Conservation (phyloP, 2,797 vertebrate genomes). For the Sebastes diaconus region DNA sequence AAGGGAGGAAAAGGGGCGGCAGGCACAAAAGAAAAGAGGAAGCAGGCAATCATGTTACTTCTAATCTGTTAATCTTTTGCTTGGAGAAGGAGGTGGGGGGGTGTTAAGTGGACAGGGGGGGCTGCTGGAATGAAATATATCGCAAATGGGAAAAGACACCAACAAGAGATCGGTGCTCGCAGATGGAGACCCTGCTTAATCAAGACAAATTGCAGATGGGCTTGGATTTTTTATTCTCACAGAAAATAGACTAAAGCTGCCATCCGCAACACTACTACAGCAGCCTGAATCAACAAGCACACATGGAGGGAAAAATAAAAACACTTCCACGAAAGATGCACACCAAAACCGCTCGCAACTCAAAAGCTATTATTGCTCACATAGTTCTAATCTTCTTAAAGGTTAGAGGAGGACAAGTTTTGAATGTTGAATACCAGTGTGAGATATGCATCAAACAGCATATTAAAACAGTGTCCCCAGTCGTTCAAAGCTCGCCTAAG, state of each 20-base stretch:
- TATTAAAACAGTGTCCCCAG: constrained; percentile 43
- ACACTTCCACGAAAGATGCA: neutral
- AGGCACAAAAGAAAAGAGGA: constrained; percentile 43
- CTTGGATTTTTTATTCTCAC: constrained; percentile 46
- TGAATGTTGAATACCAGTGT: constrained; percentile 40
- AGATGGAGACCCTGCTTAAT: constrained; percentile 74
- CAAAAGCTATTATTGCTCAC: constrained; percentile 46
- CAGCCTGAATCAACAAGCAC: constrained; percentile 30
- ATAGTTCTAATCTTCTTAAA: constrained; percentile 59
- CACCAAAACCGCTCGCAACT: neutral
- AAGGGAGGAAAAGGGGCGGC: neutral
- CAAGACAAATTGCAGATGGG: constrained; percentile 75
- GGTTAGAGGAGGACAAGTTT: constrained; percentile 52
- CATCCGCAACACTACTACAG: constrained; percentile 31
- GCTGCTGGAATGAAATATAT: constrained; percentile 61
- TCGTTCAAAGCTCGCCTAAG: constrained; percentile 37
- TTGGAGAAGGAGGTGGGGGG: constrained; percentile 52
- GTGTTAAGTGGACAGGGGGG: constrained; percentile 61
- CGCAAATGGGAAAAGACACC: constrained; percentile 75
- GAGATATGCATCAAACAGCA: constrained; percentile 46
- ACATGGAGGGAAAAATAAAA: constrained; percentile 23
- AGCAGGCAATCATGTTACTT: constrained; percentile 67
- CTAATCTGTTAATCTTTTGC: constrained; percentile 74
- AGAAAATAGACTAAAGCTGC: constrained; percentile 58
- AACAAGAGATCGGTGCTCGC: constrained; percentile 67